Conservation (phyloP, 2,113 vertebrate species). For the Diglossa brunneiventris region DNA sequence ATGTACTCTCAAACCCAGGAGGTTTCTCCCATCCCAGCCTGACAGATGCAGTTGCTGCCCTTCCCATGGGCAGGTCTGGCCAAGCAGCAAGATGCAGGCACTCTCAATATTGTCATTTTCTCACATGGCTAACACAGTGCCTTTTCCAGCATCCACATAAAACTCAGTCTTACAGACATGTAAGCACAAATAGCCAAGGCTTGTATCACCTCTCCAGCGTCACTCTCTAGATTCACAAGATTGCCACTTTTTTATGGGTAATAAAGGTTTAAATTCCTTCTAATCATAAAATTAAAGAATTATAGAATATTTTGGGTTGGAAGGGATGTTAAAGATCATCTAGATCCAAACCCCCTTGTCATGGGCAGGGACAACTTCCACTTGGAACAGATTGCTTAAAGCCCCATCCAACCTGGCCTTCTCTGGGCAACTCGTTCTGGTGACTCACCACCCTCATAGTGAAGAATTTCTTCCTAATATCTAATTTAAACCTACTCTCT, state of each 20-base stretch:
- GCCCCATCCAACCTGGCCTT: background rate
- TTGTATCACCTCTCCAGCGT: background rate
- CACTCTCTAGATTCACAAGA: too few species aligned
- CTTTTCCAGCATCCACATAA: background rate
- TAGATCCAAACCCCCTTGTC: background rate
- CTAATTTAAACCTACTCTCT: background rate
- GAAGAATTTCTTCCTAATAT: background rate
- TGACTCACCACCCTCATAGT: background rate
- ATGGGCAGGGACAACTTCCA: background rate
- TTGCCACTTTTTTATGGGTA: background rate
- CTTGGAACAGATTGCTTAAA: background rate
- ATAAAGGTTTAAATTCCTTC: background rate
- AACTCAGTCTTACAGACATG: background rate
- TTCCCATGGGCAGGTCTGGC: background rate
- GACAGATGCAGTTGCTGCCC: background rate
- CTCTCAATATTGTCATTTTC: fast-evolving
- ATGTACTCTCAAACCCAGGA: background rate
- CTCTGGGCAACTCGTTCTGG: background rate
- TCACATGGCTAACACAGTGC: background rate
- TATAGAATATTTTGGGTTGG: background rate
- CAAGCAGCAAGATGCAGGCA: background rate
- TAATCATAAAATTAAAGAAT: background rate
- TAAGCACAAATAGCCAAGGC: background rate
- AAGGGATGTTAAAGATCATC: background rate
- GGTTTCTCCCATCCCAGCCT: background rate